Evolutionary conservation across 1,140 invertebrate species (phyloP).

Genomic region (Samia ricini): DNA sequence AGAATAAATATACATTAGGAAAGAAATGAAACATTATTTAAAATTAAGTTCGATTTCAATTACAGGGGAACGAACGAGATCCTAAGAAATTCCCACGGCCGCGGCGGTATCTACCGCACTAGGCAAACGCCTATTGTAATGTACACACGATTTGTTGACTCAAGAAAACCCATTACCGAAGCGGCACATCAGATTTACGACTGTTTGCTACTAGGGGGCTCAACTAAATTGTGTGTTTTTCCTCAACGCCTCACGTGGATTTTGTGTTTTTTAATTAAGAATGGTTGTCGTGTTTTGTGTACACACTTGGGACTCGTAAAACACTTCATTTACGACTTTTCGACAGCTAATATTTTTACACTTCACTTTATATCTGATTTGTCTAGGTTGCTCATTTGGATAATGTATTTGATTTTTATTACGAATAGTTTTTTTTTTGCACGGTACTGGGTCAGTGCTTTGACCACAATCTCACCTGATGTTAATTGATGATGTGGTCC

Average conservation of each 20-base stretch:
- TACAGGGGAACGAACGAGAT: background rate
- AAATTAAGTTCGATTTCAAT: constrained; percentile 1
- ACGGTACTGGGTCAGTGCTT: no score
- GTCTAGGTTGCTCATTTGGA: constrained; percentile 17
- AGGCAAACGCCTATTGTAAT: constrained; percentile 24
- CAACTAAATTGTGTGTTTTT: constrained; percentile 36
- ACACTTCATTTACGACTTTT: constrained; percentile 30
- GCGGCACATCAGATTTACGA: constrained; percentile 46
- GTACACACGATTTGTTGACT: constrained; percentile 44
- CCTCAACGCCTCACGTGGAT: constrained; percentile 25
- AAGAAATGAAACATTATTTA: background rate
- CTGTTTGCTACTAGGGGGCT: constrained; percentile 35
- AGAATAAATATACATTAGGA: background rate
- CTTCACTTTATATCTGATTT: constrained; percentile 20
- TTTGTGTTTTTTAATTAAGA: constrained; percentile 36
- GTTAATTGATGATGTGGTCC: no score
- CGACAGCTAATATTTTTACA: constrained; percentile 13
- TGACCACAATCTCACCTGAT: background rate
- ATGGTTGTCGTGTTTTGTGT: constrained; percentile 29
- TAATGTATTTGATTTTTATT: constrained; percentile 12
- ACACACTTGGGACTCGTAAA: constrained; percentile 28
- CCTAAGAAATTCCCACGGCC: constrained; percentile 7
- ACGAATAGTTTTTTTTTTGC: no score
- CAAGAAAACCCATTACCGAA: constrained; percentile 48
- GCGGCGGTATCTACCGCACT: constrained; percentile 1